Percentiles rank a stretch among this genome's conserved stretches.
These are phyloP conservation scores for Conomelus anceps DNA, from an alignment of 2,888 invertebrate genomes.

Conservation along the genomic window DNA sequence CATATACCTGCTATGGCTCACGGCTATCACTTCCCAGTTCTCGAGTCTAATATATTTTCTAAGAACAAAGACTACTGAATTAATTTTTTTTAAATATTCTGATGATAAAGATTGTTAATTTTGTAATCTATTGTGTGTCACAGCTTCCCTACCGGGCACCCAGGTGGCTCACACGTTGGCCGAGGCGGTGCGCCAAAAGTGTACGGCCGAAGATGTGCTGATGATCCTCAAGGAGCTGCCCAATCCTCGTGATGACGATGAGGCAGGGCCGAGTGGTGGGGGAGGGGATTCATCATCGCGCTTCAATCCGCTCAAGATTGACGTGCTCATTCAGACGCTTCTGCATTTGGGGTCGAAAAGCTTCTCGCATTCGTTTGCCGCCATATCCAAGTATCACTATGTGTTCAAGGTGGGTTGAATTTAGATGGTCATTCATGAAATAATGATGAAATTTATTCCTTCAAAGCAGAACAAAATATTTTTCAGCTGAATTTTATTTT, in stretches of 20 bases:
- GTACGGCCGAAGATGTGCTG: constrained; percentile 82
- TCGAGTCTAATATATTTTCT: too few species aligned
- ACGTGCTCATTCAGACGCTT: constrained; percentile 93
- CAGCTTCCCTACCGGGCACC: constrained; percentile 61
- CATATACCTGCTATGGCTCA: too few species aligned
- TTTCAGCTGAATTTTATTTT: not conserved
- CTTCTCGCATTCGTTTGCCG: constrained; percentile 96
- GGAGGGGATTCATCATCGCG: constrained; percentile 51
- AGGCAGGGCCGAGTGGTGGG: constrained; percentile 42
- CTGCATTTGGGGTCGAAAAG: constrained; percentile 92
- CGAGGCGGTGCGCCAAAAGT: constrained; percentile 79
- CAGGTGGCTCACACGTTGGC: constrained; percentile 80
- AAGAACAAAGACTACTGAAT: too few species aligned
- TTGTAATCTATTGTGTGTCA: constrained; percentile 3
- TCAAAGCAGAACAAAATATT: too few species aligned
- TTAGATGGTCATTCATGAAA: not conserved
- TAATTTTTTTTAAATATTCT: too few species aligned
- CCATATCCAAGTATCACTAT: constrained; percentile 92
- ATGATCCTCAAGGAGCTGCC: constrained; percentile 81
- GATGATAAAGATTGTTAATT: too few species aligned
- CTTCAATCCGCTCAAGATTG: constrained; percentile 89
- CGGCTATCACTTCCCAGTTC: too few species aligned
- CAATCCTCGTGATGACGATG: constrained; percentile 57
- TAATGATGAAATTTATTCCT: too few species aligned
- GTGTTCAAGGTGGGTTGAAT: constrained; percentile 67